Evolutionary conservation across 2,797 vertebrate species (phyloP).

Genomic region (Chelon labrosus): DNA sequence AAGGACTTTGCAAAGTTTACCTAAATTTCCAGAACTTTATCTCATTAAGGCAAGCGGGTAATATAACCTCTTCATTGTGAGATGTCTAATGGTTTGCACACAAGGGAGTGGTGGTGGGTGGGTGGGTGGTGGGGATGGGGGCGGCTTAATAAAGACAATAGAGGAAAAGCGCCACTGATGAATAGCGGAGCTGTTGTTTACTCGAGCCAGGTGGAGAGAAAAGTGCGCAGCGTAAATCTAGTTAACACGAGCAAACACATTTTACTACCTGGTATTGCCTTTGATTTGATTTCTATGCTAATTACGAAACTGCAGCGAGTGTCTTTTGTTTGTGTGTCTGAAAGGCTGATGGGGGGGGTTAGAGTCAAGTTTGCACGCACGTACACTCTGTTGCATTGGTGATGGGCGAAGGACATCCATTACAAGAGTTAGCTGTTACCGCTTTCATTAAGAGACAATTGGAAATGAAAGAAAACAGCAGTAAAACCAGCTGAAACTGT

Average conservation of each 20-base stretch:
- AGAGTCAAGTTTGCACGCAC: constrained; percentile 31
- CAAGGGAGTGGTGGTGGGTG: constrained; percentile 39
- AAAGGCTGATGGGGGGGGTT: constrained; percentile 16
- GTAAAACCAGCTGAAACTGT: constrained; percentile 36
- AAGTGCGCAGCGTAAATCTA: constrained; percentile 67
- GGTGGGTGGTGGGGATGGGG: constrained; percentile 6
- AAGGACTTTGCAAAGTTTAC: constrained; percentile 65
- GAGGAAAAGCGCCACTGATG: constrained; percentile 69
- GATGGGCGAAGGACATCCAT: constrained; percentile 29
- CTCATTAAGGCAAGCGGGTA: constrained; percentile 66
- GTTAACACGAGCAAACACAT: constrained; percentile 74
- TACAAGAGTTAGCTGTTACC: constrained; percentile 28
- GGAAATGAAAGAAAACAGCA: constrained; percentile 42
- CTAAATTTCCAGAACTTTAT: constrained; percentile 60
- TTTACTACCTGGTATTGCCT: constrained; percentile 62
- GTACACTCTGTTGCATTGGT: constrained; percentile 17
- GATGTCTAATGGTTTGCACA: constrained; percentile 63
- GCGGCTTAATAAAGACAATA: constrained; percentile 77
- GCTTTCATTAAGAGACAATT: constrained; percentile 52
- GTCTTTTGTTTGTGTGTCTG: constrained; percentile 46
- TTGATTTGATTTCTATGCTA: constrained; percentile 81
- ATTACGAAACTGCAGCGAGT: constrained; percentile 61
- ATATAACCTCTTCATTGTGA: constrained; percentile 73
- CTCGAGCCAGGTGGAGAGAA: constrained; percentile 57
- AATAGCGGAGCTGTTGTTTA: constrained; percentile 75